A percentile compares a stretch with the other conserved stretches of the same genome.
These are phyloP conservation scores for Cyclopterus lumpus DNA, from an alignment of 2,797 vertebrate genomes.

Conservation along the genomic window DNA sequence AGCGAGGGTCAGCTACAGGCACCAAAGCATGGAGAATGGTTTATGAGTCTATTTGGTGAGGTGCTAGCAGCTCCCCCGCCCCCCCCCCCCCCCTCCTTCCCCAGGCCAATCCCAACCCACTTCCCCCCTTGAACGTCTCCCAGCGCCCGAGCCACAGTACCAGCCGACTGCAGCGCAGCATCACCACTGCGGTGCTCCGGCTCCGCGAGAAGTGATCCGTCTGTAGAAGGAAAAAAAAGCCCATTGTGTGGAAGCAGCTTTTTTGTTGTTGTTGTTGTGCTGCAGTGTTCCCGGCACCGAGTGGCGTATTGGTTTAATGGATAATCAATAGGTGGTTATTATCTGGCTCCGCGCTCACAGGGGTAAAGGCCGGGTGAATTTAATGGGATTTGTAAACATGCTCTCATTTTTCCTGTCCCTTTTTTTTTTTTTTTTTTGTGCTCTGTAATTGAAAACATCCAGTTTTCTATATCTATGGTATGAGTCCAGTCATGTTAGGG, in stretches of 20 bases:
- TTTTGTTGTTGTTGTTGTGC: slow-evolving; percentile 38
- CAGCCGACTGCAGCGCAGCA: slow-evolving; percentile 23
- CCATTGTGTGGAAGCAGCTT: slow-evolving; percentile 49
- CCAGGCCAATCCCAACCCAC: not conserved
- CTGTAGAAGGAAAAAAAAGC: slow-evolving; percentile 37
- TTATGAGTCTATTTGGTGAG: slow-evolving; percentile 56
- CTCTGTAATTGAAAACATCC: slow-evolving; percentile 76
- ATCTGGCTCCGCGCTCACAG: slow-evolving; percentile 71
- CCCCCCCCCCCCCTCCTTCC: not conserved
- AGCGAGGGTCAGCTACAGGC: slow-evolving; percentile 43
- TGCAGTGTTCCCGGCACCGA: slow-evolving; percentile 54
- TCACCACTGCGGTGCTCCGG: slow-evolving; percentile 15
- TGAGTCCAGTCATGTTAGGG: slow-evolving; percentile 38
- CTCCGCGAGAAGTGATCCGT: slow-evolving; percentile 50
- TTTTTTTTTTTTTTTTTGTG: too few relatives aligned
- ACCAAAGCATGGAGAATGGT: slow-evolving; percentile 42
- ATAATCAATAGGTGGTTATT: slow-evolving; percentile 84
- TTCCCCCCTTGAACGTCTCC: slow-evolving; percentile 21
- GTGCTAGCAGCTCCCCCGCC: slow-evolving; percentile 18
- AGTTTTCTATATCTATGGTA: slow-evolving; percentile 45
- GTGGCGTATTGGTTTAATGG: slow-evolving; percentile 76
- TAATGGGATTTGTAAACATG: slow-evolving; percentile 81
- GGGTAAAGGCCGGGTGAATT: slow-evolving; percentile 59
- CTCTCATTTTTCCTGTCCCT: slow-evolving; percentile 77
- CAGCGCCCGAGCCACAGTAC: slow-evolving; percentile 15